Conservation (phyloP, 2,113 vertebrate species). For the Alectura lathami region DNA sequence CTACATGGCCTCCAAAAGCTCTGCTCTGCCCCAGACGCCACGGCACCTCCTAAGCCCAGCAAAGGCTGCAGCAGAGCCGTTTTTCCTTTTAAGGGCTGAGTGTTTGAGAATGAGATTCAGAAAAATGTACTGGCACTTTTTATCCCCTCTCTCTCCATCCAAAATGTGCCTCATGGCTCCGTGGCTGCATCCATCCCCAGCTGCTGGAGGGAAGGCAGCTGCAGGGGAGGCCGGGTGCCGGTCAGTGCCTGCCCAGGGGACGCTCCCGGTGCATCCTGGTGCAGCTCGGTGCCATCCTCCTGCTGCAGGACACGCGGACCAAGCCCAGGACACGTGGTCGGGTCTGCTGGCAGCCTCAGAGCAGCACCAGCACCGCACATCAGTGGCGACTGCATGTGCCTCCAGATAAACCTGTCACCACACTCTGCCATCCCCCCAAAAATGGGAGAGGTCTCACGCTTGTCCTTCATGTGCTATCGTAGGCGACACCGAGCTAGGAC, state of each 20-base stretch:
- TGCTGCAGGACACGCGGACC: not conserved
- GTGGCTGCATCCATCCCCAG: not conserved
- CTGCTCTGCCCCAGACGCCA: not conserved
- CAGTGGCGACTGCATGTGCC: not conserved
- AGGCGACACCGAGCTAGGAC: not conserved
- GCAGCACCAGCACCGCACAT: rapidly evolving
- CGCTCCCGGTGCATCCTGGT: not conserved
- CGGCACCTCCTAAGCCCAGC: not conserved
- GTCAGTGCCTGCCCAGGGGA: not conserved
- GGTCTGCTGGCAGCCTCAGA: rapidly evolving
- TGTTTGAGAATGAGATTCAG: not conserved
- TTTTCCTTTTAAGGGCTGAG: conserved; percentile 54
- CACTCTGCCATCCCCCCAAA: not conserved
- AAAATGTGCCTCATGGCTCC: not conserved
- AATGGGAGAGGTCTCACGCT: not conserved
- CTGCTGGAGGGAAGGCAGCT: not conserved
- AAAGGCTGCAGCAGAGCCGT: not conserved
- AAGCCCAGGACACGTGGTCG: not conserved
- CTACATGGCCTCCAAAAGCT: not conserved
- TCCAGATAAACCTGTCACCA: not conserved
- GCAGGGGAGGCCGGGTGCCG: rapidly evolving
- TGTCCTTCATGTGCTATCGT: not conserved
- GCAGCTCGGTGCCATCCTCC: not conserved
- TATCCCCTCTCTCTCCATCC: not conserved
- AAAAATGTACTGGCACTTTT: not conserved